phyloP scores from a whole-genome alignment of 1,140 invertebrate genomes.

The Paraescarpia echinospica region DNA sequence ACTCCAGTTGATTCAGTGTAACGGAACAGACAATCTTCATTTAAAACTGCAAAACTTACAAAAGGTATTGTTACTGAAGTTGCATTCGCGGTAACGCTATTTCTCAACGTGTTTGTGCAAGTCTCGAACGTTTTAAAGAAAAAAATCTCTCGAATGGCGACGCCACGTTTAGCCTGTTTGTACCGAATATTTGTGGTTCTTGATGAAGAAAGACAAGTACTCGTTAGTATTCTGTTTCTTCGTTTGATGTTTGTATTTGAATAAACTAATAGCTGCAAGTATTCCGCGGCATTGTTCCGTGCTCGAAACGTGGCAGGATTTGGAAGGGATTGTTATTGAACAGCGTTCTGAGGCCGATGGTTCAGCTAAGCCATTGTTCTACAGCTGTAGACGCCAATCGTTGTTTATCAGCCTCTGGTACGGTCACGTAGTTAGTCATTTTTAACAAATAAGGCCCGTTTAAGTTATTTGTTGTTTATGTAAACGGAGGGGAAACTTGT shows the following conservation, averaged over 20 bases:
- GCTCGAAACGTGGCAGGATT: neutral
- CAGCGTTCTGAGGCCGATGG: neutral
- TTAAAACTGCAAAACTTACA: too few species aligned
- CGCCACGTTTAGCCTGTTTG: neutral
- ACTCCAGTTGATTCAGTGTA: too few species aligned
- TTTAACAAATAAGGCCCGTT: neutral
- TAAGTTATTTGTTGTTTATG: neutral
- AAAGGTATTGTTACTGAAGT: too few species aligned
- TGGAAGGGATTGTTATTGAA: neutral
- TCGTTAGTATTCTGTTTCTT: neutral
- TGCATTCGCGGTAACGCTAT: neutral
- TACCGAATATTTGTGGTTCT: too few species aligned
- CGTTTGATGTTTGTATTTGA: neutral
- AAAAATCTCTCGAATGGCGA: neutral
- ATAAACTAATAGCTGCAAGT: neutral
- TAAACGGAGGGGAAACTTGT: neutral
- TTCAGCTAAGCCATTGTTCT: neutral
- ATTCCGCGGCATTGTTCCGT: neutral
- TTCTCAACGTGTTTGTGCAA: neutral
- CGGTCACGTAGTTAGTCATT: neutral
- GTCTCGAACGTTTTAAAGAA: neutral
- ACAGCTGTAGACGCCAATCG: neutral
- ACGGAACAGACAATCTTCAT: too few species aligned
- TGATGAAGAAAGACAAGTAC: too few species aligned
- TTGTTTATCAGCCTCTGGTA: neutral